These are phyloP conservation scores for Phyto melanocephala DNA, from an alignment of 2,888 invertebrate species.

Conservation along the genomic window DNA sequence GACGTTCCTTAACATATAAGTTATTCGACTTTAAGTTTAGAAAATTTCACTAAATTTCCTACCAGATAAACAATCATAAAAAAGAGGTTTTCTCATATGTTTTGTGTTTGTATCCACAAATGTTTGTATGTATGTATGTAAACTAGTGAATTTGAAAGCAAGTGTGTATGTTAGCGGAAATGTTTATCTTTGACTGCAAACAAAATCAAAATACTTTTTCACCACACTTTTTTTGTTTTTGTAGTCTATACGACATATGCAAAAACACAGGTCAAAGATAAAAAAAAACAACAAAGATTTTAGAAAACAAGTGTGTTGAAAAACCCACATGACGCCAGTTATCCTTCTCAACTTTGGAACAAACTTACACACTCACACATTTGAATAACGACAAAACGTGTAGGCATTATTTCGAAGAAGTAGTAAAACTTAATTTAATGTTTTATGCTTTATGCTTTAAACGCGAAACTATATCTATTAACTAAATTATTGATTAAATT, in stretches of 20 bases:
- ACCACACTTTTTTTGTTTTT: slow-evolving; percentile 12
- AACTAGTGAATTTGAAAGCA: too few species aligned
- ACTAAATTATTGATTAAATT: too few species aligned
- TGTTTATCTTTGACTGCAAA: slow-evolving; percentile 4
- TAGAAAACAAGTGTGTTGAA: background rate
- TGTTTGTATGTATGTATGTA: too few species aligned
- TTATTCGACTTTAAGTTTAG: too few species aligned
- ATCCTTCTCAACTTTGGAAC: background rate
- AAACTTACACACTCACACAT: background rate
- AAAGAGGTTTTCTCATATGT: background rate
- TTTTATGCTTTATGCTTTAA: too few species aligned
- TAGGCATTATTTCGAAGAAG: too few species aligned
- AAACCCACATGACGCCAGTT: slow-evolving; percentile 39
- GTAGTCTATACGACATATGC: background rate
- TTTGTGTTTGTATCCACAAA: background rate
- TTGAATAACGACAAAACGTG: too few species aligned
- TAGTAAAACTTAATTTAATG: too few species aligned
- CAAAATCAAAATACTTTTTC: background rate
- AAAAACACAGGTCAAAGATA: slow-evolving; percentile 1
- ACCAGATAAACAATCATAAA: background rate
- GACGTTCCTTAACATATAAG: too few species aligned
- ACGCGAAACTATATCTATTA: too few species aligned
- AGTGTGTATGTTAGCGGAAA: slow-evolving; percentile 12
- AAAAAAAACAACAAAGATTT: slow-evolving; percentile 16
- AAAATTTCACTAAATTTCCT: background rate